Percentiles rank a stretch among this genome's conserved stretches.
phyloP scores from a whole-genome alignment of 2,113 vertebrate species.

The Alouatta palliata region DNA sequence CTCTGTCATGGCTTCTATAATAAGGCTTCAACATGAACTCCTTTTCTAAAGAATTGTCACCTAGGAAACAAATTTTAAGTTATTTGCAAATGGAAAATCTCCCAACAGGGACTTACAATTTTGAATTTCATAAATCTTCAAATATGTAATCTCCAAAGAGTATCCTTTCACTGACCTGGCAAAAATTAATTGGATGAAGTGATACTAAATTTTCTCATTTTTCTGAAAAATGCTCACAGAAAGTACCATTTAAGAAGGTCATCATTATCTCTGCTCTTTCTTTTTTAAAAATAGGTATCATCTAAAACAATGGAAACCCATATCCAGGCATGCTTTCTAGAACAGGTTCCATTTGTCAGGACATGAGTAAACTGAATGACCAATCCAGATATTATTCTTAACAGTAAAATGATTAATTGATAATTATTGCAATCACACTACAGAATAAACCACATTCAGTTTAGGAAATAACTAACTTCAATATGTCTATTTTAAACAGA shows the following conservation, averaged over 20 bases:
- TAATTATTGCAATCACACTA: background rate
- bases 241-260: background rate
- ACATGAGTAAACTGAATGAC: background rate
- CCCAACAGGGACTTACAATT: background rate
- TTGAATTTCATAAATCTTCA: constrained; percentile 22
- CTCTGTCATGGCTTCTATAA: constrained; percentile 43
- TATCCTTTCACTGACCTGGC: background rate
- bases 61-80: constrained; percentile 57
- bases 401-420: background rate
- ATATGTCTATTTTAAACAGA: background rate
- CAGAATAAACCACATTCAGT: background rate
- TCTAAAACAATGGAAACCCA: background rate
- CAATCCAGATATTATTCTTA: background rate
- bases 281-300: background rate
- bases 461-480: background rate
- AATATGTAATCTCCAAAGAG: background rate
- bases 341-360: background rate
- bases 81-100: constrained; percentile 46
- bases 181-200: constrained; percentile 55
- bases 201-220: background rate
- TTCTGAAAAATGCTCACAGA: background rate
- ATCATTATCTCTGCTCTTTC: background rate
- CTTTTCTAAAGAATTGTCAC: constrained; percentile 21
- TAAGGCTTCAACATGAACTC: background rate
- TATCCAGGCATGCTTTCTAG: background rate